Base-by-base conservation (phyloP, 2,797 vertebrate genomes). In the Kryptopterus vitreolus region DNA sequence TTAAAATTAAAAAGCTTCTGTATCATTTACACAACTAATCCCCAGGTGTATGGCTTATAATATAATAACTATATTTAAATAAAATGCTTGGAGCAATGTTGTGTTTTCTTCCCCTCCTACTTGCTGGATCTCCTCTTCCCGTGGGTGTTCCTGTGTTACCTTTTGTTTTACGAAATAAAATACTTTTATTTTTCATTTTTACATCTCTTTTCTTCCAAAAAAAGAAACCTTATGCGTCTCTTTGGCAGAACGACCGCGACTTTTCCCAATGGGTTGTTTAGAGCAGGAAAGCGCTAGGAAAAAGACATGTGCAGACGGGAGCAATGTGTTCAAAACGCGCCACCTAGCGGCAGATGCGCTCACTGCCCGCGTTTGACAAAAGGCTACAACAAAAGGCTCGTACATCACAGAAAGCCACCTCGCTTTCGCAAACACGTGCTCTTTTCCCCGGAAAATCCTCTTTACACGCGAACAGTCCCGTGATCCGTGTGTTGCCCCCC, bases 331-430 rank as follows among this genome's bases (percentile, higher is more conserved):
- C 46, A 38, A 10, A n/a, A 24, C 6, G 69, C 83, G 83, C 79
- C 81, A 7, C 68, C 85, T 85, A 18, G 13, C 8, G 83, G 79
- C 4, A 24, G 1, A 3, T 31, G 10, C 0, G n/a, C 33, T 24
- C 13, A 43, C 77, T 29, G 46, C 52, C 24, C n/a, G n/a, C 15
- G 65, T 57, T 62, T n/a, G 77, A 81, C 81, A 68, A 86, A 85
- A 73, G 79, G 81, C 61, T 81, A 69, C 81, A 81, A 82, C 84
- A 75, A 86, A 86, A 85, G 83, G 79, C 72, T 83, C 76, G 80
- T 81, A 80, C 83, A 83, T 83, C 38, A 43, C 85, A 81, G 58
- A 70, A 66, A 79, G 52, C 50, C 76, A 61, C 72, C 57, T 61
- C 75, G 46, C 55, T 35, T 52, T 62, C n/a, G 26, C 73, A 57